Percentiles rank a stretch among this genome's conserved stretches.
Evolutionary conservation across 2,888 invertebrate genomes (phyloP).

Genomic region (Anthoptus insignis): DNA sequence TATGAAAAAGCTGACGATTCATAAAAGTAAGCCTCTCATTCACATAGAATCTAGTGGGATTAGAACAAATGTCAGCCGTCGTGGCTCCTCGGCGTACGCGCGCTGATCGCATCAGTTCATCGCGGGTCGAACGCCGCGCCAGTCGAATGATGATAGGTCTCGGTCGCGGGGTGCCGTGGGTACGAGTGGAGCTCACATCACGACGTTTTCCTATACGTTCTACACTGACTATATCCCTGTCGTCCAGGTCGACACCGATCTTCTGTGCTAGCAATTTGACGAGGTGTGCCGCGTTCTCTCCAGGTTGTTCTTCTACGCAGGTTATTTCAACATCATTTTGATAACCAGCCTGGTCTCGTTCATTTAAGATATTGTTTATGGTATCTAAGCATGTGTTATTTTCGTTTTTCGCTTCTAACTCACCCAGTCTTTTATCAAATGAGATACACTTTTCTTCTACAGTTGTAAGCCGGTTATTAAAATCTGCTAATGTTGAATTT

Average conservation of each 20-base stretch:
- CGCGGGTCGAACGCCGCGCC: constrained; percentile 30
- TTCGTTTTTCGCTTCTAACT: neutral
- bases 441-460: neutral
- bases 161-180: constrained; percentile 16
- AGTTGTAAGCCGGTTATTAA: constrained; percentile 3
- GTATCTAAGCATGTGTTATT: neutral
- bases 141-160: constrained; percentile 32
- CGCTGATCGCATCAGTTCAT: constrained; percentile 30
- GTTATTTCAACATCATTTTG: constrained; percentile 13
- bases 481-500: neutral
- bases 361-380: neutral
- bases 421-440: neutral
- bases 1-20: constrained; percentile 42
- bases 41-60: constrained; percentile 26
- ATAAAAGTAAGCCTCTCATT: constrained; percentile 43
- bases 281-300: constrained; percentile 14
- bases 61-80: neutral
- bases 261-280: neutral
- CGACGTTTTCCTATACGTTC: constrained; percentile 20
- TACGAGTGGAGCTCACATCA: neutral
- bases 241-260: constrained; percentile 16
- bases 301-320: constrained; percentile 8
- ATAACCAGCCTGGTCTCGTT: neutral
- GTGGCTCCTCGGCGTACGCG: constrained; percentile 27
- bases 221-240: constrained; percentile 20